phyloP scores from a whole-genome alignment of 1,140 invertebrate genomes.

The Bombus ignitus region DNA sequence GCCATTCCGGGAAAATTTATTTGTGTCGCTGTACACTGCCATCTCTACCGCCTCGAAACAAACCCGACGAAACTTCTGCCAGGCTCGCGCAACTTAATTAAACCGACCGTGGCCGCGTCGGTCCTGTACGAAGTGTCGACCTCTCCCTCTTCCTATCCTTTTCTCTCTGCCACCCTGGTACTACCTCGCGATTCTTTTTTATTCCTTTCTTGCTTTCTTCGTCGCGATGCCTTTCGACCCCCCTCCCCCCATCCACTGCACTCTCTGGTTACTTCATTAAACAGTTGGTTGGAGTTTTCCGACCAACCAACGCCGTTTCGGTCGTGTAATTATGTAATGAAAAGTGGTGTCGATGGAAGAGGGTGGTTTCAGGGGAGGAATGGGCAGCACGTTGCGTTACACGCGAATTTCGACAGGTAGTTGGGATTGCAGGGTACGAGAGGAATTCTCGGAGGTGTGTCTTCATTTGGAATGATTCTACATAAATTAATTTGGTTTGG shows the following conservation, averaged over 20 bases:
- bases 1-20: slow-evolving; percentile 78
- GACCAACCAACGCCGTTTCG: neutral
- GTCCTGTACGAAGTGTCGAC: slow-evolving; percentile 71
- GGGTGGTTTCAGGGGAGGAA: neutral
- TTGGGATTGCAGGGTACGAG: neutral
- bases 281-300: neutral
- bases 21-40: slow-evolving; percentile 70
- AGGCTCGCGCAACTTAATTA: slow-evolving; percentile 74
- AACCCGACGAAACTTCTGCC: slow-evolving; percentile 73
- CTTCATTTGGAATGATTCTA: too few species aligned
- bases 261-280: neutral
- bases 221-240: neutral
- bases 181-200: neutral
- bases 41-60: slow-evolving; percentile 62
- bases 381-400: neutral
- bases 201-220: neutral
- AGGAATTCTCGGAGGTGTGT: neutral
- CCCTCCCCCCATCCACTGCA: neutral
- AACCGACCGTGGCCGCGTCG: slow-evolving; percentile 65
- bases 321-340: slow-evolving; percentile 7
- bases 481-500: too few species aligned
- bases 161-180: neutral
- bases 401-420: neutral
- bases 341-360: neutral
- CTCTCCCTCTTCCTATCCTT: slow-evolving; percentile 31